phyloP scores from a whole-genome alignment of 2,797 vertebrate species.

The Lemur catta region DNA sequence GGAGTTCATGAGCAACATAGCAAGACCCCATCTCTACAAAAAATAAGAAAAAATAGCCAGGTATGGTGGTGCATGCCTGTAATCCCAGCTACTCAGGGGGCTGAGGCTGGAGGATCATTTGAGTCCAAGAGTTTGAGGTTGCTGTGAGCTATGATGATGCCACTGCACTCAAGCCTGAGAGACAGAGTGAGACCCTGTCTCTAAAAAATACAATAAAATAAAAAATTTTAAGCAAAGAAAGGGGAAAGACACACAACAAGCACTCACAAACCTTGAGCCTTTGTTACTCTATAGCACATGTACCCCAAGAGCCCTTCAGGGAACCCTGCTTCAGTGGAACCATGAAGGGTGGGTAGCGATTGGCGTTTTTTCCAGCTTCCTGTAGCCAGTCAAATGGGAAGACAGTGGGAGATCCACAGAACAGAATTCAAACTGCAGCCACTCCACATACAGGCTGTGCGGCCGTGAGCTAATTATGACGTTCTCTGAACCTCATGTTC shows the following conservation, averaged over 20 bases:
- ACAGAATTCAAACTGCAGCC: background rate
- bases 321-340: background rate
- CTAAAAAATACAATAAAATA: background rate
- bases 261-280: background rate
- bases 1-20: background rate
- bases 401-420: background rate
- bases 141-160: background rate
- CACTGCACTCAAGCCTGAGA: too few relatives aligned
- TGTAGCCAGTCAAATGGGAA: background rate
- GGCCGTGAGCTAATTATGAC: accelerated
- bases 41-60: too few relatives aligned
- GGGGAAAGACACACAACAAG: background rate
- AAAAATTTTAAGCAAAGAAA: background rate
- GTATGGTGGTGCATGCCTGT: background rate
- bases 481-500: background rate
- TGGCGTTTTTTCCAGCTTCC: background rate
- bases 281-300: accelerated
- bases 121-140: background rate
- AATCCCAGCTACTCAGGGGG: background rate
- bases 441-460: background rate
- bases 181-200: background rate
- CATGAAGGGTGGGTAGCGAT: accelerated
- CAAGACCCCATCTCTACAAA: background rate
- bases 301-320: background rate
- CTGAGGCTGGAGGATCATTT: background rate